Percentiles rank a stretch among this genome's conserved stretches.
Conservation (phyloP, 2,797 vertebrate species). For the Hypotaenidia philippensis region DNA sequence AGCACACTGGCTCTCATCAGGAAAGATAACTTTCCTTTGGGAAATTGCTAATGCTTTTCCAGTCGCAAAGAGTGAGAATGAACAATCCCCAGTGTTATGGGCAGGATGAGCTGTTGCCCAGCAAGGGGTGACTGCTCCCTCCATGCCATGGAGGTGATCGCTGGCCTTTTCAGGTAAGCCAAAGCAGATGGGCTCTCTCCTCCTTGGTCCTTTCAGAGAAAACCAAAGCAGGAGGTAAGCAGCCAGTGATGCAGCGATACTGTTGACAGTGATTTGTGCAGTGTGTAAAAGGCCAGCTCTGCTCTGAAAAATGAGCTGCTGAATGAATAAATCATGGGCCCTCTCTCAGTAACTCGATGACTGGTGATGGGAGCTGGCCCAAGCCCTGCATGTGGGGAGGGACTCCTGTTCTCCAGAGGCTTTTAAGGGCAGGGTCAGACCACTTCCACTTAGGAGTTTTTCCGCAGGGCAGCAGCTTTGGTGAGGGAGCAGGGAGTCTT, state of each 20-base stretch:
- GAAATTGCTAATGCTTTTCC: constrained; percentile 15
- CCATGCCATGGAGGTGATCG: rapidly evolving
- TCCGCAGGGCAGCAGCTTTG: not conserved
- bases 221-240: not conserved
- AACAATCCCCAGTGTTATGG: constrained; percentile 60
- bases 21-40: not conserved
- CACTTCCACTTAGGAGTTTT: not conserved
- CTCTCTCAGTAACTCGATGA: constrained; percentile 16
- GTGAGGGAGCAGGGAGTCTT: not conserved
- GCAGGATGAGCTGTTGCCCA: not conserved
- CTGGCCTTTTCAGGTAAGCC: not conserved
- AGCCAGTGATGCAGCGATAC: rapidly evolving
- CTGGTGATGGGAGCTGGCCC: constrained; percentile 46
- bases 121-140: not conserved
- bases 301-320: constrained; percentile 71
- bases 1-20: not conserved
- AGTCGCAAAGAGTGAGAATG: constrained; percentile 33
- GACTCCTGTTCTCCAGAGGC: not conserved
- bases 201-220: not conserved
- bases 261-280: constrained; percentile 34
- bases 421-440: constrained; percentile 21
- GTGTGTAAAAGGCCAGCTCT: not conserved
- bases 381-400: not conserved
- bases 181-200: not conserved
- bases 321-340: constrained; percentile 82